These are phyloP conservation scores for Lepeophtheirus salmonis DNA, from an alignment of 1,140 invertebrate genomes.

Conservation along the genomic window DNA sequence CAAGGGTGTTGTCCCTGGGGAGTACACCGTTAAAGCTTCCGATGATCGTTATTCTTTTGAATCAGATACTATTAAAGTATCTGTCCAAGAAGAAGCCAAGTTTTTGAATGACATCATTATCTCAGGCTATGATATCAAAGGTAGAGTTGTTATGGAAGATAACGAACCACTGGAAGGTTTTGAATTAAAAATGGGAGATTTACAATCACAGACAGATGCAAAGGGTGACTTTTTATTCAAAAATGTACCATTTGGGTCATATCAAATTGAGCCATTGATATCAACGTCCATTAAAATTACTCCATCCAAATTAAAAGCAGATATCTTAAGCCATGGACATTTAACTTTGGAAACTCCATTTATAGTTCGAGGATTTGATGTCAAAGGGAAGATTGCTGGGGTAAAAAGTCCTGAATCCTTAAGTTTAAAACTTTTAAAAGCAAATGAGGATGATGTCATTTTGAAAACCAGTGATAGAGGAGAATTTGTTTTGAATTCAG, in stretches of 20 bases:
- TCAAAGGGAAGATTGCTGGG: neutral
- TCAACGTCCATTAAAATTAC: neutral
- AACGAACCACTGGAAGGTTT: neutral
- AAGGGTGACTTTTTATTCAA: neutral
- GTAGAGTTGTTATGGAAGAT: neutral
- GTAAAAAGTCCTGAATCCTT: neutral
- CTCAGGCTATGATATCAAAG: neutral
- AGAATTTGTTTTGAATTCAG: neutral
- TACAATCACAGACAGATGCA: neutral
- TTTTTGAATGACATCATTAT: neutral
- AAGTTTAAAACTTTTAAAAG: neutral
- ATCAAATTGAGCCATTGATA: neutral
- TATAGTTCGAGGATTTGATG: neutral
- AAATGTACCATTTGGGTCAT: neutral
- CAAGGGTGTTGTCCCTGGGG: conserved; percentile 49
- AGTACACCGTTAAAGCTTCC: conserved; percentile 38
- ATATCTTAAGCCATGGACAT: neutral
- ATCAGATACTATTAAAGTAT: neutral
- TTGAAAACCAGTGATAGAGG: neutral
- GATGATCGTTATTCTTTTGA: neutral
- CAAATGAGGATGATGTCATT: neutral
- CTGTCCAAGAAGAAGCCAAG: neutral
- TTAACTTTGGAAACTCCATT: neutral
- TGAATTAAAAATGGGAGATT: neutral
- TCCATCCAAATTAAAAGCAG: neutral